Conservation (phyloP, 2,797 vertebrate genomes). For the Muscicapa comitata region DNA sequence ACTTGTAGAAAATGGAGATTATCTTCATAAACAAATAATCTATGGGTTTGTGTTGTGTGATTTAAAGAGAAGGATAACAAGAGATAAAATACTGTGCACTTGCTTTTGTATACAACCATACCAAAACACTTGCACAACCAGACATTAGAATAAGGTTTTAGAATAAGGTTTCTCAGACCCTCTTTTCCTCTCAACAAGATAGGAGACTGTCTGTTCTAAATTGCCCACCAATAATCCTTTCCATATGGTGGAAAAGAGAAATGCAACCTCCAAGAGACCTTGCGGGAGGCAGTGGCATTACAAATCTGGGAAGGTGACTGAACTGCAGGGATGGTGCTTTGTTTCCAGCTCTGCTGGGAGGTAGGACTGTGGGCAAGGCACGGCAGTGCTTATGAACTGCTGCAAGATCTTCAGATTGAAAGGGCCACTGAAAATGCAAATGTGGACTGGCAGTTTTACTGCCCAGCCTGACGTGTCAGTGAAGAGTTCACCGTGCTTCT, state of each 20-base stretch:
- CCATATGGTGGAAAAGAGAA: slow-evolving; percentile 17
- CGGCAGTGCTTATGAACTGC: background rate
- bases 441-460: background rate
- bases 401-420: background rate
- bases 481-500: background rate
- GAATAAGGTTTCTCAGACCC: background rate
- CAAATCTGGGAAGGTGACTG: background rate
- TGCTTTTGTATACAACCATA: background rate
- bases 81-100: background rate
- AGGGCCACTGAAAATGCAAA: background rate
- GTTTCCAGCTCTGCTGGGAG: background rate
- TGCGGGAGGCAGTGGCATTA: background rate
- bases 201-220: background rate
- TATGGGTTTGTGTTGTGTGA: background rate
- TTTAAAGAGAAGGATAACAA: background rate
- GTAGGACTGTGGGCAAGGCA: background rate
- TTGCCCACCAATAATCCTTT: background rate
- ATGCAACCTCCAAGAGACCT: background rate
- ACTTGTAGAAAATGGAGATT: background rate
- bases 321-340: background rate
- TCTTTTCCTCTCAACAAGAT: background rate
- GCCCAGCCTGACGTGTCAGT: background rate
- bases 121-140: background rate
- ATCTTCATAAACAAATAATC: background rate
- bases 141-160: background rate